Conservation (phyloP, 2,797 vertebrate species). For the Zalophus californianus region DNA sequence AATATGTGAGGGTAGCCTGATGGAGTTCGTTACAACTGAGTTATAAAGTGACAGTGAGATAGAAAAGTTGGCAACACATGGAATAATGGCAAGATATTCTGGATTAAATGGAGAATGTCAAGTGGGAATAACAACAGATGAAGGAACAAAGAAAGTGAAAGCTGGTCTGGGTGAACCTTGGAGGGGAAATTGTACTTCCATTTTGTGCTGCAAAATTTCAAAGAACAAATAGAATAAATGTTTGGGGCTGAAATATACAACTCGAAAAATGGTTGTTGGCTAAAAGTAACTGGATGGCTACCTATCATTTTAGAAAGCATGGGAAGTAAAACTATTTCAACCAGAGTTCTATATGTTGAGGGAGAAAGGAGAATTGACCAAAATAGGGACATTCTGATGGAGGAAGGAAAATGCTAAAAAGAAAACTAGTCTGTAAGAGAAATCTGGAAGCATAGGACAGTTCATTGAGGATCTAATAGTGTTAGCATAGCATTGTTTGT, state of each 20-base stretch:
- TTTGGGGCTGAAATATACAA: neutral
- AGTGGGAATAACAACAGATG: neutral
- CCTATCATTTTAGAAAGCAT: neutral
- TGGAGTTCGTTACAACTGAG: neutral
- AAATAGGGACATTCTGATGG: neutral
- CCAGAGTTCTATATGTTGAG: neutral
- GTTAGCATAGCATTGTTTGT: neutral
- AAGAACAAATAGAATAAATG: neutral
- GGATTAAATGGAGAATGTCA: neutral
- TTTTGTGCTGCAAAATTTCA: neutral
- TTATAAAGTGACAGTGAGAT: neutral
- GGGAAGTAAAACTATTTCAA: neutral
- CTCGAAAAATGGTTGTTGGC: neutral
- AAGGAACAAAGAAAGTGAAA: neutral
- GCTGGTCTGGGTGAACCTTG: neutral
- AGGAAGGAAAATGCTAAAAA: neutral
- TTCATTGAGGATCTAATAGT: neutral
- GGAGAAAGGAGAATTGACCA: neutral
- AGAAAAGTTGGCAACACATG: neutral
- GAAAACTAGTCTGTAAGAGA: neutral
- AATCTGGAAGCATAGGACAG: neutral
- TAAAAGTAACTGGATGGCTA: neutral
- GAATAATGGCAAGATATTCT: neutral
- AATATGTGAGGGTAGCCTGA: neutral
- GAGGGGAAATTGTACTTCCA: neutral